A percentile compares a stretch with the other conserved stretches of the same genome.
Conservation (phyloP, 2,888 invertebrate species). For the Brachypterus glaber region DNA sequence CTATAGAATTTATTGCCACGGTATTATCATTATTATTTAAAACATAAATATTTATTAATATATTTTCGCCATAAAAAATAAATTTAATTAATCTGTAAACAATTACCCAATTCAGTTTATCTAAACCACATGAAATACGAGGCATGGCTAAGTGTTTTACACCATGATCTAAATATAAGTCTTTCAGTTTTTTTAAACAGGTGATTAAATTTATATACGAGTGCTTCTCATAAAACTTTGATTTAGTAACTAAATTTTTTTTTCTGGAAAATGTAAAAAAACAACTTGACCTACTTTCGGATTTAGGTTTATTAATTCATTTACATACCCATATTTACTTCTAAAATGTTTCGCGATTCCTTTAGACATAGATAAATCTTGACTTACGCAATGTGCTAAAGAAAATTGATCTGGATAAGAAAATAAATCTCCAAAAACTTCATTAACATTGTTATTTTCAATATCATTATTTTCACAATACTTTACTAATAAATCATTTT, state of each 20-base stretch:
- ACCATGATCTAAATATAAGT: conserved; percentile 6
- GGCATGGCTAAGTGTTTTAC: conserved; percentile 11
- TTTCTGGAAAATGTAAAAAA: neutral
- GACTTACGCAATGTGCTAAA: neutral
- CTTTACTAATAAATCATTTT: too few species aligned
- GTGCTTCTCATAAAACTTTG: neutral
- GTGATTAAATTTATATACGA: neutral
- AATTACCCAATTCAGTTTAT: conserved; percentile 9
- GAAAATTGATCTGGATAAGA: neutral
- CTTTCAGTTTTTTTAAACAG: neutral
- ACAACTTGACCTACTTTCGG: neutral
- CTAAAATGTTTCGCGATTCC: neutral
- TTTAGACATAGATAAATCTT: neutral
- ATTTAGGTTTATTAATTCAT: neutral
- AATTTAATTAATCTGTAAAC: neutral
- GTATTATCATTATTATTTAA: neutral
- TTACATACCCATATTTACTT: neutral
- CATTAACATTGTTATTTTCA: neutral
- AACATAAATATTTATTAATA: neutral
- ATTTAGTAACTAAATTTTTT: neutral
- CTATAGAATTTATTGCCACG: neutral
- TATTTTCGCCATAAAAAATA: neutral
- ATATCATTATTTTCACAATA: neutral
- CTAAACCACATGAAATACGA: conserved; percentile 2
- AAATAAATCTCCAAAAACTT: neutral